Percentiles rank a stretch among this genome's conserved stretches.
phyloP scores from a whole-genome alignment of 2,113 vertebrate genomes.

The Martes martes region DNA sequence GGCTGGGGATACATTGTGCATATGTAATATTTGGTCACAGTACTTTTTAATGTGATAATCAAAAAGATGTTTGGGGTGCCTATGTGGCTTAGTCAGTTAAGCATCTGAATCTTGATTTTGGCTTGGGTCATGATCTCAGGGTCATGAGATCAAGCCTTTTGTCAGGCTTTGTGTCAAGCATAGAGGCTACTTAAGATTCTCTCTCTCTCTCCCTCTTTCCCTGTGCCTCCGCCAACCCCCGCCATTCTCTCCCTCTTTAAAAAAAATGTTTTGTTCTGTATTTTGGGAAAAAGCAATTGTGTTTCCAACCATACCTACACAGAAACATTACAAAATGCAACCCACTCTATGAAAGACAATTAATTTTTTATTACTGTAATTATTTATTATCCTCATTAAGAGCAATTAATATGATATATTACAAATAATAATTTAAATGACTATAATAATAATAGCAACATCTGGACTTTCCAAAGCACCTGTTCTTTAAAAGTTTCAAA shows the following conservation, averaged over 20 bases:
- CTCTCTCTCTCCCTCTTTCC: not conserved
- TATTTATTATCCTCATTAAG: conserved; percentile 57
- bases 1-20: not conserved
- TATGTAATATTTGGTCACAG: not conserved
- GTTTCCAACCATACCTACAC: not conserved
- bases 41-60: not conserved
- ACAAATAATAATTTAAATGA: conserved; percentile 40
- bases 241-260: not conserved
- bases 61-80: not conserved
- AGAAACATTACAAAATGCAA: conserved; percentile 26
- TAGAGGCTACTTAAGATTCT: not conserved
- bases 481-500: conserved; percentile 1
- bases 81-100: not conserved
- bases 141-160: not conserved
- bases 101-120: not conserved
- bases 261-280: not conserved
- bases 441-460: conserved; percentile 28
- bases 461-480: not conserved
- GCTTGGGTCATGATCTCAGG: not conserved
- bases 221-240: not conserved
- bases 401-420: conserved; percentile 44
- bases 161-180: not conserved
- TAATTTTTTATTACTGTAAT: conserved; percentile 53
- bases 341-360: not conserved
- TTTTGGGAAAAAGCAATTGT: not conserved